Base-by-base conservation (phyloP, 2,113 vertebrate genomes). In the Lipophrys pholis region DNA sequence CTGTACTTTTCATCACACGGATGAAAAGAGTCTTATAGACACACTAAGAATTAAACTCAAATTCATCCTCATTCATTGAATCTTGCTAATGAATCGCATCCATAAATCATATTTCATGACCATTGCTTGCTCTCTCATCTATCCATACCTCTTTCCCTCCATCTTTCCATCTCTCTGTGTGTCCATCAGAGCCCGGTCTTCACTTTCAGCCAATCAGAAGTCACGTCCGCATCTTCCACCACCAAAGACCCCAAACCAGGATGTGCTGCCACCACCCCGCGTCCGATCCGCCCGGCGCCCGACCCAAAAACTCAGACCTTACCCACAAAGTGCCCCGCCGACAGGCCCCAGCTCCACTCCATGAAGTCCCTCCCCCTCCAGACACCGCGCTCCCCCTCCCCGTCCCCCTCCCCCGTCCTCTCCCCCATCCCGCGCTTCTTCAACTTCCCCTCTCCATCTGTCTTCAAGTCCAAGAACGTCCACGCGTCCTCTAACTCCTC, bases 231-330 rank as follows among this genome's bases (percentile, higher is more conserved):
- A 71, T 80, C 92, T 78, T 80, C 87, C 78, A 85, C 89, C 76
- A 77, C 94, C 93, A 78, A 95, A 91, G 91, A 94, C 89, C n/a
- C 91, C 70, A 93, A 93, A 90, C 41, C 89, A 57, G 92, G 92
- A 87, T 2, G 21, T 30, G 91, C 77, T 58, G 56, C 80, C 75
- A 84, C 86, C 73, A 64, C 91, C 77, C 78, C 94, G 43, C 88
- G 94, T 87, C 91, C 53, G 39, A 80, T 86, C 87, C 94, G 91
- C 82, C 94, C 72, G 8, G 72, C 49, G 81, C 92, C 92, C 6
- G 93, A 94, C 82, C 93, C 93, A 73, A 97, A 97, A 94, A 97
- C 96, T 43, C 95, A 96, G 92, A 97, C 96, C 63, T 92, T 97
- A 85, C 96, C 96, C 64, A 94, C 95, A 81, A 95, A 96, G 83